Conservation (phyloP, 2,113 vertebrate genomes). For the Terrapene triunguis region DNA sequence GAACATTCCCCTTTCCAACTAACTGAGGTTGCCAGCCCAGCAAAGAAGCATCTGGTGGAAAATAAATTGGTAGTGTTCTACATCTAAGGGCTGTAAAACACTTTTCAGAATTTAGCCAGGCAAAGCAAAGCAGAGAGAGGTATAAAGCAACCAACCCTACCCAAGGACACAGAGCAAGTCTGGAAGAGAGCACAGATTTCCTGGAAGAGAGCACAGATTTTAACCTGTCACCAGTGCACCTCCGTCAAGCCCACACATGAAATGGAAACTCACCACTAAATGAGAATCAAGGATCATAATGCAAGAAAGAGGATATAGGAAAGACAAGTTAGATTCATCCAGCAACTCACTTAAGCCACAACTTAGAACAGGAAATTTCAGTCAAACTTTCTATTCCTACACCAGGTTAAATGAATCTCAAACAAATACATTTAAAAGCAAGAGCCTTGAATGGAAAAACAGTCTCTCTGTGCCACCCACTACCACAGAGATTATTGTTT, state of each 20-base stretch:
- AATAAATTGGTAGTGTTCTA: neutral
- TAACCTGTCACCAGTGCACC: neutral
- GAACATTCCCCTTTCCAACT: neutral
- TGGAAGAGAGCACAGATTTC: constrained; percentile 33
- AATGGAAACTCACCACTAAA: constrained; percentile 46
- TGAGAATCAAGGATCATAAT: constrained; percentile 35
- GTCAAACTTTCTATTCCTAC: constrained; percentile 72
- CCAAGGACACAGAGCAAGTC: neutral
- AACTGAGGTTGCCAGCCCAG: neutral
- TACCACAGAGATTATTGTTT: constrained; percentile 56
- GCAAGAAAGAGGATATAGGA: constrained; percentile 49
- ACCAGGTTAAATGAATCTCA: constrained; percentile 60
- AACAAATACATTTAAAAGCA: constrained; percentile 51
- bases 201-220: constrained; percentile 24
- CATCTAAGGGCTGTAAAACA: neutral
- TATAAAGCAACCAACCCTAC: neutral
- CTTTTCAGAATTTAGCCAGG: neutral
- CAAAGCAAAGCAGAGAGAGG: neutral
- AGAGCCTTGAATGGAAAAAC: constrained; percentile 52
- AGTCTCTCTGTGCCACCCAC: constrained; percentile 60
- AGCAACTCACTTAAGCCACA: constrained; percentile 54
- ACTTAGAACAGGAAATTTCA: constrained; percentile 69
- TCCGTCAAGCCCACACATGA: constrained; percentile 44
- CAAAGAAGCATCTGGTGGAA: neutral
- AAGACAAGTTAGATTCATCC: constrained; percentile 29